Base-by-base conservation (phyloP, 2,888 invertebrate species). In the Synergus japonicus region DNA sequence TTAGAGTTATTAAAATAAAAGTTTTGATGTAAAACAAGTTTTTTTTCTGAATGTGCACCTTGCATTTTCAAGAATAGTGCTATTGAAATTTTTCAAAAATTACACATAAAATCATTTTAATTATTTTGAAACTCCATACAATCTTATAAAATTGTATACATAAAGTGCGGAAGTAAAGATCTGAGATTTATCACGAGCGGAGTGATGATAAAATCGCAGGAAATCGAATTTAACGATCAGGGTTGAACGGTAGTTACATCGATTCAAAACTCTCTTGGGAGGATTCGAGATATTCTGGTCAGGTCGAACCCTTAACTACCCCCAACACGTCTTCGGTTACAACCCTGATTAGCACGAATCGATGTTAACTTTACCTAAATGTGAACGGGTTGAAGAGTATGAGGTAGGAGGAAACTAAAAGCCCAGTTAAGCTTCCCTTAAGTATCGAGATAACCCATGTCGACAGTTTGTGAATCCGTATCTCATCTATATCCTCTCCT, bases 281-380 rank as follows among this genome's bases (percentile, higher is more conserved):
- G 54, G 54, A 54, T 73, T 73, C n/a, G 54, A 49, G 73, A 73
- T 73, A 73, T 73, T 73, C 73, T 29, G 37, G 73, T 73, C 73
- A 54, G 73, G 37, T 60, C 69, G 29, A 49, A 37, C 73, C 49
- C 46, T 73, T 54, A 73, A 73, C 37, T 73, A 49, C 54, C 73
- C 73, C 29, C 10, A 73, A 73, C 73, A 49, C 73, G 54, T 73
- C 54, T 73, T 18, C n/a, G 54, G 69, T 73, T 73, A 73, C 73
- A 73, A 54, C 73, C 54, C 73, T 73, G 73, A 73, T 73, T 73
- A 73, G 54, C 37, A 54, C 73, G 73, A 73, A 73, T 73, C 73
- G 73, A 73, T 73, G 49, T 29, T 73, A 49, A 54, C 54, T 54
- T 73, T 37, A 49, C 73, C 54, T 41, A 54, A 18, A 54, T 49